Evolutionary conservation across 2,113 vertebrate genomes (phyloP).

Genomic region (Mesembrinibis cayennensis): DNA sequence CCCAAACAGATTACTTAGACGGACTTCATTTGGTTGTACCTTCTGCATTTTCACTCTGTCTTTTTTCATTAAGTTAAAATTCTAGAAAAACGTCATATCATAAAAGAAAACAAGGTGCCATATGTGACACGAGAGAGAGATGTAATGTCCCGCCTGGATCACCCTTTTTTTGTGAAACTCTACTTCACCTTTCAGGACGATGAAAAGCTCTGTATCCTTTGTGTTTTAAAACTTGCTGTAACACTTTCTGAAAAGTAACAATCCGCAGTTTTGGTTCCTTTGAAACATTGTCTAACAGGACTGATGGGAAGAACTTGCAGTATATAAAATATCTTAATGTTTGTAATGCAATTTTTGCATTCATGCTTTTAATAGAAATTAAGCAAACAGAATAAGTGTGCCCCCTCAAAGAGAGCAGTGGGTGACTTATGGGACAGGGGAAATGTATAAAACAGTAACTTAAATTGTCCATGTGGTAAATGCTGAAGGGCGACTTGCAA

Average conservation of each 20-base stretch:
- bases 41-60: background rate
- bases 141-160: slow-evolving; percentile 96
- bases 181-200: slow-evolving; percentile 99
- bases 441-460: background rate
- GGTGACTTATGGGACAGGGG: background rate
- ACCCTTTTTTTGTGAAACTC: slow-evolving; percentile 98
- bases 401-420: background rate
- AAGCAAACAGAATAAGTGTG: background rate
- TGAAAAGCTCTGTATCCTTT: slow-evolving; percentile 99
- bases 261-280: background rate
- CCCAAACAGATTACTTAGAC: background rate
- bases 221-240: background rate
- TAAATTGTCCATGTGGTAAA: background rate
- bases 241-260: background rate
- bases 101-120: slow-evolving; percentile 98
- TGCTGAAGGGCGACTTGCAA: background rate
- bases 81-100: slow-evolving; percentile 98
- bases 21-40: background rate
- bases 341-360: background rate
- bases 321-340: background rate
- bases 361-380: background rate
- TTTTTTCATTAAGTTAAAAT: slow-evolving; percentile 89
- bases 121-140: slow-evolving; percentile 97
- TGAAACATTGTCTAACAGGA: background rate
- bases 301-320: background rate